Evolutionary conservation across 2,888 invertebrate genomes (phyloP), one percentile per base, ranked within the genome.

Genomic region (Dolomedes plantarius): DNA sequence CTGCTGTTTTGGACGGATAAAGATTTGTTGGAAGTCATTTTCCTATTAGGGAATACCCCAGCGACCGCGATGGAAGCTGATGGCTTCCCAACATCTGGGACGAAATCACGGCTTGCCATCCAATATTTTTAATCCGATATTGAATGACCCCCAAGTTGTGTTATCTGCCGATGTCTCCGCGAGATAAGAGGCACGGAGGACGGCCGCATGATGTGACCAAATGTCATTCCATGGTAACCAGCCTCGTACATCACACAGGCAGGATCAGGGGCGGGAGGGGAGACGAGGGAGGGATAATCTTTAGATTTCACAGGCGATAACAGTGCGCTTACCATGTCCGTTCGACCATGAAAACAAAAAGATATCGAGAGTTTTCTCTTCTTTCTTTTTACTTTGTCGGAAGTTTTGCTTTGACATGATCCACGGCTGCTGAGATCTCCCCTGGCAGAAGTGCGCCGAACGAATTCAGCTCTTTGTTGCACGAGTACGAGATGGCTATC

Each of bases 271-370:
- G 50, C 39, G 28, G 79, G 32, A 13, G n/a, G 16, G 32, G 13
- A 23, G 6, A 5, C 69, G 62, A 41, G 19, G 64, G 16, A 50
- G 39, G 50, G 79, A 73, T 80, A 80, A 80, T 80, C 79, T 46
- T 64, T 27, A 64, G 79, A 80, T 80, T 80, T 80, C 79, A 73
- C 79, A 80, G 73, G 67, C 72, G 79, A 72, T 80, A 80, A 28
- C 7, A 67, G 65, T 73, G 46, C 67, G 32, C 39, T 78, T 78
- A 72, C 46, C 19, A 29, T 62, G 41, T 29, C 64, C 71, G 29
- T 71, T 78, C 78, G 71, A 78, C 71, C 78, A 71, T 78, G 78
- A 19, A 71, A 39, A 56, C 56, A 56, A 65, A 65, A 65, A 65
- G 31, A 65, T 65, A 65, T 29, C 29, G 16, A 65, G 65, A 29